Conservation (phyloP, 2,888 invertebrate species). For the Nomada ferruginata region DNA sequence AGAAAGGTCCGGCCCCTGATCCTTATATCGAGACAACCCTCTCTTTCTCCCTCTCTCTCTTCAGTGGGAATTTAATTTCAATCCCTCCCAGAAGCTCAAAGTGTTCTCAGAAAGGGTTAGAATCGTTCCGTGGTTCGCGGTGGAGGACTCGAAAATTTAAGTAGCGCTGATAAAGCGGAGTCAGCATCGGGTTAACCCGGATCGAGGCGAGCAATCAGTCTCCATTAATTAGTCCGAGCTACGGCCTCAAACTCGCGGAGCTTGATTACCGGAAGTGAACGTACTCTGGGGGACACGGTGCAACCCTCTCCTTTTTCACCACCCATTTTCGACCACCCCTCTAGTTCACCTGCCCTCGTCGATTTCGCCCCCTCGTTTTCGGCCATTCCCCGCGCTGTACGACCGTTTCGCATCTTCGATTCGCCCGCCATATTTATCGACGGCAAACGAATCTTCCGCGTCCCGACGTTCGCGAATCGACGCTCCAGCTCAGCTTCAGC, state of each 20-base stretch:
- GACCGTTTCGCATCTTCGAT: slow-evolving; percentile 2
- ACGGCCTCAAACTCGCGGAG: slow-evolving; percentile 66
- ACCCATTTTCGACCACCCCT: not conserved
- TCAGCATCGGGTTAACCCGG: slow-evolving; percentile 76
- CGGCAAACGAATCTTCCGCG: slow-evolving; percentile 1
- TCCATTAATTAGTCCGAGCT: slow-evolving; percentile 80
- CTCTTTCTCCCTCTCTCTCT: not conserved
- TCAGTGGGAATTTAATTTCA: slow-evolving; percentile 57
- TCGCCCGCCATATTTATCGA: slow-evolving; percentile 50
- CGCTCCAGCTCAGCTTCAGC: slow-evolving; percentile 24
- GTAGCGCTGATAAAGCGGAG: slow-evolving; percentile 67
- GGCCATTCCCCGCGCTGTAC: not conserved
- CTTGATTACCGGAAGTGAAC: slow-evolving; percentile 73
- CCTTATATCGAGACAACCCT: slow-evolving; percentile 31
- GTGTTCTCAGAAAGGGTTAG: slow-evolving; percentile 42
- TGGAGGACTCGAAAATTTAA: slow-evolving; percentile 62
- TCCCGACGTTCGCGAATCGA: slow-evolving; percentile 39
- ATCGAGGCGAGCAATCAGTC: slow-evolving; percentile 80
- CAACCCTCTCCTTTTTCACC: slow-evolving; percentile 8
- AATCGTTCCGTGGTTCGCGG: slow-evolving; percentile 47
- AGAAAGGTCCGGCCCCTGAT: slow-evolving; percentile 10
- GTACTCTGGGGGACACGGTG: slow-evolving; percentile 58
- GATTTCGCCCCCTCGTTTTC: not conserved
- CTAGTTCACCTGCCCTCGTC: not conserved
- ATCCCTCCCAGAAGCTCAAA: slow-evolving; percentile 43